A percentile compares a stretch with the other conserved stretches of the same genome.
phyloP scores from a whole-genome alignment of 1,140 invertebrate genomes.

The Nasonia giraulti region DNA sequence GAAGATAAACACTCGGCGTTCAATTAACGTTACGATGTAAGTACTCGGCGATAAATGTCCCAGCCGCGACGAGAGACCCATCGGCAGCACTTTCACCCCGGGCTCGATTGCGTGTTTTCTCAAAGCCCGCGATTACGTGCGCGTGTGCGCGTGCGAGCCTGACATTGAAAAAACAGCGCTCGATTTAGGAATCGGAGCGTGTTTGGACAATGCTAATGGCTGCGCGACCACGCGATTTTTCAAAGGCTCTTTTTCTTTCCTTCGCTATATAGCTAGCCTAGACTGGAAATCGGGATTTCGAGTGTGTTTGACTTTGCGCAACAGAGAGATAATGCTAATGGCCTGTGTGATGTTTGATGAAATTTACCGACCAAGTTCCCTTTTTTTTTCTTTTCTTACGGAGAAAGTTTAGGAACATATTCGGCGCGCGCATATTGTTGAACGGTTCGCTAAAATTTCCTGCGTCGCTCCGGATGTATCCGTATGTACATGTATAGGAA shows the following conservation, averaged over 20 bases:
- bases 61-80: too few species aligned
- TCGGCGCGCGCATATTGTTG: too few species aligned
- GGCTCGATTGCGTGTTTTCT: too few species aligned
- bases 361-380: neutral
- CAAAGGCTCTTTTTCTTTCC: neutral
- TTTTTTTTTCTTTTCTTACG: neutral
- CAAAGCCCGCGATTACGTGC: too few species aligned
- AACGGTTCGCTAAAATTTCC: too few species aligned
- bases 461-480: too few species aligned
- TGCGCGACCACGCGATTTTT: neutral
- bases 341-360: neutral
- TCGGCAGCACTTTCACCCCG: too few species aligned
- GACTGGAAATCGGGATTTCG: neutral
- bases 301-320: too few species aligned
- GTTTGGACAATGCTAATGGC: slow-evolving; percentile 9
- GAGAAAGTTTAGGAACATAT: neutral
- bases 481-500: neutral
- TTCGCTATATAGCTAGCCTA: neutral
- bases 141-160: neutral
- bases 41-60: too few species aligned
- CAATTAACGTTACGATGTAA: too few species aligned
- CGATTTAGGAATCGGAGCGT: slow-evolving; percentile 10
- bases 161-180: neutral
- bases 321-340: slow-evolving; percentile 4
- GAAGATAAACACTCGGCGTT: too few species aligned